Conservation (phyloP, 2,797 vertebrate genomes). For the Ceyx erithaca region DNA sequence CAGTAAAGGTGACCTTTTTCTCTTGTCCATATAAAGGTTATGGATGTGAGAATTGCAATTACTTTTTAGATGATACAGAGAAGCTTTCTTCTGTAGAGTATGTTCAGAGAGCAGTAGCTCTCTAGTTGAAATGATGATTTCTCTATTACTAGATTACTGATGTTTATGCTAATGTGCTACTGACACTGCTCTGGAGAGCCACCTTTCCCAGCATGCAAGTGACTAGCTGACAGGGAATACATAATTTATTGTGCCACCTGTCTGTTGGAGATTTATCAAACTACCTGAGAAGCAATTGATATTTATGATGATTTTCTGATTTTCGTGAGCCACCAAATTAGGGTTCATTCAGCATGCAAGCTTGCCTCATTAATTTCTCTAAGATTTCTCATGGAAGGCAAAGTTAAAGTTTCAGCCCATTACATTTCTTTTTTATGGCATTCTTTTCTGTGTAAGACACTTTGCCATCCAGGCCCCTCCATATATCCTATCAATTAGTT, state of each 20-base stretch:
- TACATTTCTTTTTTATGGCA: not conserved
- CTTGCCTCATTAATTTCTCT: conserved; percentile 36
- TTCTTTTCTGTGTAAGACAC: not conserved
- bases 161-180: conserved; percentile 64
- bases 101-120: conserved; percentile 29
- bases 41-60: conserved; percentile 68
- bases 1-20: conserved; percentile 66
- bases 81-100: conserved; percentile 45
- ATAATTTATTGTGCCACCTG: conserved; percentile 70
- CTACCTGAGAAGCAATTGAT: conserved; percentile 43
- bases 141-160: conserved; percentile 52
- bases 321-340: conserved; percentile 30
- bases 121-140: conserved; percentile 57
- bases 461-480: not conserved
- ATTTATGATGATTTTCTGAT: conserved; percentile 67
- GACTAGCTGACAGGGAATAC: conserved; percentile 34
- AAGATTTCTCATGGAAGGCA: not conserved
- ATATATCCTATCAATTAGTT: not conserved
- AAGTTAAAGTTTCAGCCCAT: not conserved
- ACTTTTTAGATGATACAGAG: conserved; percentile 53
- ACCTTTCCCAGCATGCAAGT: conserved; percentile 61
- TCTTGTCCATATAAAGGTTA: conserved; percentile 65
- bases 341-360: conserved; percentile 3
- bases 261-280: conserved; percentile 55
- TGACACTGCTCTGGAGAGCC: conserved; percentile 49